Percentiles rank a stretch among this genome's conserved stretches.
These are phyloP conservation scores for Sorex fumeus DNA, from an alignment of 2,113 vertebrate genomes.

Conservation along the genomic window DNA sequence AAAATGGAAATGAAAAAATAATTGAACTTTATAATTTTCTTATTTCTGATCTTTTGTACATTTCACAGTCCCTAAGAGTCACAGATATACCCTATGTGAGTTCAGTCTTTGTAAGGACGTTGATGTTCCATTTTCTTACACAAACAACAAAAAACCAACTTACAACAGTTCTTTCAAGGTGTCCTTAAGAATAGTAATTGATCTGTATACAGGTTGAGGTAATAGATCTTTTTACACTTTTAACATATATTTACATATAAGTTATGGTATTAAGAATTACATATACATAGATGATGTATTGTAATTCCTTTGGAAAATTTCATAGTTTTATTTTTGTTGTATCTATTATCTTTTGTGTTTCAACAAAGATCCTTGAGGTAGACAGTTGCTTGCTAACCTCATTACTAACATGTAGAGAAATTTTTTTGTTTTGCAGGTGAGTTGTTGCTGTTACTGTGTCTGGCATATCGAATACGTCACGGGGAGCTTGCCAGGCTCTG, in stretches of 20 bases:
- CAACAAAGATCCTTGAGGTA: background rate
- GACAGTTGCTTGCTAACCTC: background rate
- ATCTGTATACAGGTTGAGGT: background rate
- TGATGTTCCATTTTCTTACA: background rate
- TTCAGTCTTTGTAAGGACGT: too few relatives aligned
- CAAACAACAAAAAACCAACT: background rate
- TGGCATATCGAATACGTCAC: too few relatives aligned
- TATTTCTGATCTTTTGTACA: background rate
- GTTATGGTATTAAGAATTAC: background rate
- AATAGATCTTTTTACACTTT: background rate
- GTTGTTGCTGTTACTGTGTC: too few relatives aligned
- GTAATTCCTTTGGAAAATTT: background rate
- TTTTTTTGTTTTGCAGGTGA: background rate
- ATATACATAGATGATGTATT: background rate
- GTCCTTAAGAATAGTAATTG: background rate
- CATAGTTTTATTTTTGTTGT: background rate
- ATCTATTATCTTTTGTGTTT: conserved; percentile 14
- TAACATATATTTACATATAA: background rate
- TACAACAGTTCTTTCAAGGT: background rate
- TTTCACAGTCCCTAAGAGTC: background rate
- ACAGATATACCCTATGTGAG: background rate
- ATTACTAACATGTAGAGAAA: background rate
- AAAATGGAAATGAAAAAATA: conserved; percentile 6
- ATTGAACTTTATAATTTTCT: background rate
- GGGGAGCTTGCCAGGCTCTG: too few relatives aligned